Evolutionary conservation across 1,140 invertebrate genomes (phyloP).

Genomic region (Rhizoglyphus robini): DNA sequence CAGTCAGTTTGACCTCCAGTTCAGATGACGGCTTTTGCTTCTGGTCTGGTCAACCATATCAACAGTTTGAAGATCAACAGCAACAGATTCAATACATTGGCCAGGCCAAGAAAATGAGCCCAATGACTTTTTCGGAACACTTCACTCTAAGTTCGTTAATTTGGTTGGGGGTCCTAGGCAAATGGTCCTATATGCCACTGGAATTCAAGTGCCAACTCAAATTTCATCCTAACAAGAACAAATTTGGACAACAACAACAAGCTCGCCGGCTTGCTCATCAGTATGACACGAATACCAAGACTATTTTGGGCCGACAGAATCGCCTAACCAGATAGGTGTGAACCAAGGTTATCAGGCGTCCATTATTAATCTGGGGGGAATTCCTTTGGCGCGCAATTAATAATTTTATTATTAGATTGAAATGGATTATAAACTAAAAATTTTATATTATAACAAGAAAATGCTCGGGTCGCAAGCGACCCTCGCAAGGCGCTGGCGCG

Average conservation of each 20-base stretch:
- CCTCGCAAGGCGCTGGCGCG: too few relatives aligned
- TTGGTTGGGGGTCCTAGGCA: too few relatives aligned
- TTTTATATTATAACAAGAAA: too few relatives aligned
- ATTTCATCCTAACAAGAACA: slow-evolving; percentile 11
- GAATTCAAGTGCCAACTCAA: slow-evolving; percentile 19
- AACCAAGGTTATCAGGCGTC: background rate
- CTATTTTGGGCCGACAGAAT: background rate
- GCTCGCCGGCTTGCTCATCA: background rate
- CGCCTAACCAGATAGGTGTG: background rate
- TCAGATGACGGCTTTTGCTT: too few relatives aligned
- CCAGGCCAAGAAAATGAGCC: background rate
- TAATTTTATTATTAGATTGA: too few relatives aligned
- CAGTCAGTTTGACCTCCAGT: background rate
- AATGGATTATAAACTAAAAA: too few relatives aligned
- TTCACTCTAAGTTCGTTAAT: too few relatives aligned
- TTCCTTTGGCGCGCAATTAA: too few relatives aligned
- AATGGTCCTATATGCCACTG: too few relatives aligned
- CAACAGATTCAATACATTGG: slow-evolving; percentile 20
- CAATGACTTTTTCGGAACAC: background rate
- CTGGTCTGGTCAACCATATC: too few relatives aligned
- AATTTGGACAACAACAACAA: slow-evolving; percentile 16
- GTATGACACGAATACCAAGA: slow-evolving; percentile 4
- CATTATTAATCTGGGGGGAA: background rate
- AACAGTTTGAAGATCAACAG: slow-evolving; percentile 21
- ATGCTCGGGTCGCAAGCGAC: too few relatives aligned